phyloP scores from a whole-genome alignment of 2,113 vertebrate genomes.

The Paradoxurus hermaphroditus region DNA sequence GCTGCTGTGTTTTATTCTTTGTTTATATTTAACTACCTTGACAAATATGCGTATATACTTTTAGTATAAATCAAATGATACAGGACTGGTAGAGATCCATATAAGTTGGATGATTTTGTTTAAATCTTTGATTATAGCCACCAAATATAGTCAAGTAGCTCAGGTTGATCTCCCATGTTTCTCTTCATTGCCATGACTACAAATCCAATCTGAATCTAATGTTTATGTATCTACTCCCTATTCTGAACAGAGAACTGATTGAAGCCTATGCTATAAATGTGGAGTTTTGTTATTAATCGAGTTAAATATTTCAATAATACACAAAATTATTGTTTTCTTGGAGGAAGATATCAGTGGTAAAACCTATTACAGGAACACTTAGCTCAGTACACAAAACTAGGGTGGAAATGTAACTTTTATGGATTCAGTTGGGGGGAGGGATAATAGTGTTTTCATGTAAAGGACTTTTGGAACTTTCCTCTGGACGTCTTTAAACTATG shows the following conservation, averaged over 20 bases:
- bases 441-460: slow-evolving; percentile 54
- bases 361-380: slow-evolving; percentile 47
- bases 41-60: background rate
- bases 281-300: slow-evolving; percentile 68
- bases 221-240: slow-evolving; percentile 64
- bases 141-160: background rate
- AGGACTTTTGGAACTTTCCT: background rate
- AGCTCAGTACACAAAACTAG: background rate
- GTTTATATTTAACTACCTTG: background rate
- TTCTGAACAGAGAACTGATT: slow-evolving; percentile 55
- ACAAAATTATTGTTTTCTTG: slow-evolving; percentile 37
- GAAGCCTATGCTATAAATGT: slow-evolving; percentile 69
- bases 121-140: background rate
- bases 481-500: background rate
- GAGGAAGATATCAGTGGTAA: slow-evolving; percentile 32
- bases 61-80: background rate
- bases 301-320: slow-evolving; percentile 56
- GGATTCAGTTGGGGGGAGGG: slow-evolving; percentile 26
- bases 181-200: slow-evolving; percentile 66
- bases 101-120: background rate
- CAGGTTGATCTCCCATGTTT: slow-evolving; percentile 53
- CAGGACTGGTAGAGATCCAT: background rate
- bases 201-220: slow-evolving; percentile 60
- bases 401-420: background rate
- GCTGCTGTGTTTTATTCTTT: background rate